A percentile compares a stretch with the other conserved stretches of the same genome.
phyloP scores from a whole-genome alignment of 2,113 vertebrate species.

The Alethe castanea region DNA sequence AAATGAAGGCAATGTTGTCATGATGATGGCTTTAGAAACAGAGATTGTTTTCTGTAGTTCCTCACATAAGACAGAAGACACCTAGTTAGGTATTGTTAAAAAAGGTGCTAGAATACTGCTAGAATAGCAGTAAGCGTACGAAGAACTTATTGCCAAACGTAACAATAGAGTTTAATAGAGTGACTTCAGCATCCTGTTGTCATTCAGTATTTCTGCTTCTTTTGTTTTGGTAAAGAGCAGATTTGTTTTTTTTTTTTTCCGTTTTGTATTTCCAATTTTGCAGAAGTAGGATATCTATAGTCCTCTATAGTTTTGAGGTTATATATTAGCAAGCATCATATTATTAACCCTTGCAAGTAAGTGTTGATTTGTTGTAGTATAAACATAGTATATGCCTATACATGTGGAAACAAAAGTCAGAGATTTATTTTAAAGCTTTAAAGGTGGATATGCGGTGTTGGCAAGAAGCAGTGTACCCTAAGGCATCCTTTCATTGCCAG shows the following conservation, averaged over 20 bases:
- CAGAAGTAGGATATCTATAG: neutral
- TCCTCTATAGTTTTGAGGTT: neutral
- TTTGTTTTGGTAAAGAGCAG: neutral
- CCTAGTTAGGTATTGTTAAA: neutral
- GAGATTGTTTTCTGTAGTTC: neutral
- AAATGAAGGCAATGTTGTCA: neutral
- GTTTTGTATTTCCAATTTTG: neutral
- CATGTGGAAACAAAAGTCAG: neutral
- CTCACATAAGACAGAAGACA: neutral
- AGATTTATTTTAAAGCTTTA: constrained; percentile 22
- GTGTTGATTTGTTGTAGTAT: neutral
- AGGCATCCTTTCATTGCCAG: neutral
- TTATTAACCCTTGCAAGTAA: neutral
- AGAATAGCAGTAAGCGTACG: neutral
- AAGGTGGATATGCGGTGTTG: constrained; percentile 10
- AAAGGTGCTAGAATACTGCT: neutral
- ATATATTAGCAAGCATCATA: neutral
- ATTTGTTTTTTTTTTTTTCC: neutral
- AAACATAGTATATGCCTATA: neutral
- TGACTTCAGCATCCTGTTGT: neutral
- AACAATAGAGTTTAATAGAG: neutral
- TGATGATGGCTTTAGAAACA: neutral
- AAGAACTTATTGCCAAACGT: neutral
- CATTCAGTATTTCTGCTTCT: neutral
- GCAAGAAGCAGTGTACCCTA: constrained; percentile 7